phyloP scores from a whole-genome alignment of 30 jellyfish, hydroid and myxozoan genomes.

The Cassiopea xamachana region DNA sequence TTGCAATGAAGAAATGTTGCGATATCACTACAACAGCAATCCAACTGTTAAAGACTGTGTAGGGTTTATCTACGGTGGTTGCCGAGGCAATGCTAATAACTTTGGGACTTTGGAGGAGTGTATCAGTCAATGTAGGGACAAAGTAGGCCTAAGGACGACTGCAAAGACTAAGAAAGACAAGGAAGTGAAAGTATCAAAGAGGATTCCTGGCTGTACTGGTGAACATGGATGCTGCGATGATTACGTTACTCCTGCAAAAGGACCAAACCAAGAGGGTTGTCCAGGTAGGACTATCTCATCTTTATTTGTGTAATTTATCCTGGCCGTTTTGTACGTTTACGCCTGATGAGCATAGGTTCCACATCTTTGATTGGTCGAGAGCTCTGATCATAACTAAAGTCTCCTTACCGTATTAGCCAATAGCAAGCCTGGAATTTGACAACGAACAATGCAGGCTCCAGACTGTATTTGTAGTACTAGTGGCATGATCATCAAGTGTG shows the following conservation, averaged over 20 bases:
- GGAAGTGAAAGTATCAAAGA: conserved; percentile 5
- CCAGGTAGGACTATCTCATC: conserved; percentile 64
- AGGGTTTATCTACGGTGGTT: conserved; percentile 79
- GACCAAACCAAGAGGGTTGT: conserved; percentile 80
- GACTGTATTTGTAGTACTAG: no score
- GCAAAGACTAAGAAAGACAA: neutral
- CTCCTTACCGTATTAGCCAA: no score
- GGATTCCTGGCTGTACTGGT: conserved; percentile 75
- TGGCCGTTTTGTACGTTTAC: no score
- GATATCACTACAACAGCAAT: conserved; percentile 65
- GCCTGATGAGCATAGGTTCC: no score
- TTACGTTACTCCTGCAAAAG: conserved; percentile 87
- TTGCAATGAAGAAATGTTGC: conserved; percentile 45
- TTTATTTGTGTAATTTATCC: no score
- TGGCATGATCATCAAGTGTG: no score
- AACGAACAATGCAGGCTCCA: no score
- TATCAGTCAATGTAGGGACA: conserved; percentile 66
- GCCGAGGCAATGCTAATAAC: conserved; percentile 89
- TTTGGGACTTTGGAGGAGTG: conserved; percentile 78
- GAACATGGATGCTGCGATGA: conserved; percentile 94
- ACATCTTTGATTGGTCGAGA: no score
- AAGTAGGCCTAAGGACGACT: conserved; percentile 15
- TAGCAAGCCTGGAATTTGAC: no score
- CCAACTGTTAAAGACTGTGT: conserved; percentile 63
- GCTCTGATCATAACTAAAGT: no score